phyloP scores from a whole-genome alignment of 2,888 invertebrate species.

The Sclerodermus sp. region DNA sequence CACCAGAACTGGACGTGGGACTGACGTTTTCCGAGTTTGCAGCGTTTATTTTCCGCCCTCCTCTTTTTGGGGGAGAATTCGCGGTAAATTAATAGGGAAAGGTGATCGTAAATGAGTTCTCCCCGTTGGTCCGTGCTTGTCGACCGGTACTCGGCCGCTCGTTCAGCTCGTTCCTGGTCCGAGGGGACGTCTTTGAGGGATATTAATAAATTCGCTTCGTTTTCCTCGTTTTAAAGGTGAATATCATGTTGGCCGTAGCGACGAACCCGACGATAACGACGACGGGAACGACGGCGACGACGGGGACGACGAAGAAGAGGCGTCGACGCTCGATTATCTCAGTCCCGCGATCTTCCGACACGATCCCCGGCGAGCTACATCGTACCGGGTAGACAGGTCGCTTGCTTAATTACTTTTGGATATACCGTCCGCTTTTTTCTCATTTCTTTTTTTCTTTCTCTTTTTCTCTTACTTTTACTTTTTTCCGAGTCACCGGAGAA shows the following conservation, averaged over 20 bases:
- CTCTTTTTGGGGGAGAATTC: no score
- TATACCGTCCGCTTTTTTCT: constrained; percentile 16
- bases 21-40: no score
- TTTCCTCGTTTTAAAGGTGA: constrained; percentile 9
- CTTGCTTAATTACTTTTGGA: constrained; percentile 30
- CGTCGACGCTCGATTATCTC: constrained; percentile 21
- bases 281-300: constrained; percentile 14
- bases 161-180: no score
- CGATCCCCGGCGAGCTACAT: constrained; percentile 27
- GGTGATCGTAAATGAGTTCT: no score
- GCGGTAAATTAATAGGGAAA: no score
- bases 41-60: no score
- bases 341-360: constrained; percentile 35
- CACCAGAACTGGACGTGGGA: no score
- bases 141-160: no score
- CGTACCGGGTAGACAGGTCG: constrained; percentile 21
- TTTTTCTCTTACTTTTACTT: not conserved
- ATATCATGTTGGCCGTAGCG: constrained; percentile 12
- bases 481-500: constrained; percentile 9
- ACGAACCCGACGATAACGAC: no score
- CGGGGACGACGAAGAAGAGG: constrained; percentile 6
- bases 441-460: not conserved
- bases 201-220: not conserved
- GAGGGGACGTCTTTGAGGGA: not conserved
- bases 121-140: no score